phyloP scores from a whole-genome alignment of 2,113 vertebrate genomes.

The Nicator chloris region DNA sequence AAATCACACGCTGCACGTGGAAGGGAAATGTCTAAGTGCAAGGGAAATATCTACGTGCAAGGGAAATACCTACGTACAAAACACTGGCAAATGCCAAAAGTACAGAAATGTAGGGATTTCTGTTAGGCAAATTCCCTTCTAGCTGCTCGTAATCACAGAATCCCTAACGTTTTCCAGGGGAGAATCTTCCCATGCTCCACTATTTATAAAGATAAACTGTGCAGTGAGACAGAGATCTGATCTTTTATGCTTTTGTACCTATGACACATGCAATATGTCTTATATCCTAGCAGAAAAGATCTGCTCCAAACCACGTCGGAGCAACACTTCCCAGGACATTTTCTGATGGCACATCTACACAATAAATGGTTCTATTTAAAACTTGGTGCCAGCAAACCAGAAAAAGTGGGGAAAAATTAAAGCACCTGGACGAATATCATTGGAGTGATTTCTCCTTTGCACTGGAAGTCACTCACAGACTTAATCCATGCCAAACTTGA shows the following conservation, averaged over 20 bases:
- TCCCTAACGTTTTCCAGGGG: not conserved
- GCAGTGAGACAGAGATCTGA: not conserved
- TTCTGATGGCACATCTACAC: not conserved
- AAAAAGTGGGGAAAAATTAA: not conserved
- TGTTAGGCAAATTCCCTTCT: not conserved
- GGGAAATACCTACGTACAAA: not conserved
- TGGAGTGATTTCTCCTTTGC: not conserved
- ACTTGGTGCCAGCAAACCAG: not conserved
- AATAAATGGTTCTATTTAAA: not conserved
- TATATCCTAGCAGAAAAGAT: not conserved
- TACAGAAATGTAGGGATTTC: fast-evolving
- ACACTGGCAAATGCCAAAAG: not conserved
- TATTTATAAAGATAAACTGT: not conserved
- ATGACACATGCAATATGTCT: not conserved
- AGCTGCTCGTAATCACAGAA: not conserved
- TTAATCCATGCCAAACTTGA: not conserved
- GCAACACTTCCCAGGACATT: not conserved
- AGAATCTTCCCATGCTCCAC: not conserved
- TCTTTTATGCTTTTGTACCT: not conserved
- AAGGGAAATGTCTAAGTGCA: not conserved
- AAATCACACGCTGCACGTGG: not conserved
- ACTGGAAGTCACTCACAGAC: not conserved
- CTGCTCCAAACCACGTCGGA: not conserved
- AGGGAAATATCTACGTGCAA: too few relatives aligned
- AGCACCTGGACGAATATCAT: fast-evolving